Percentiles rank a stretch among this genome's conserved stretches.
Evolutionary conservation across 2,113 vertebrate genomes (phyloP).

Genomic region (Ictidomys tridecemlineatus): DNA sequence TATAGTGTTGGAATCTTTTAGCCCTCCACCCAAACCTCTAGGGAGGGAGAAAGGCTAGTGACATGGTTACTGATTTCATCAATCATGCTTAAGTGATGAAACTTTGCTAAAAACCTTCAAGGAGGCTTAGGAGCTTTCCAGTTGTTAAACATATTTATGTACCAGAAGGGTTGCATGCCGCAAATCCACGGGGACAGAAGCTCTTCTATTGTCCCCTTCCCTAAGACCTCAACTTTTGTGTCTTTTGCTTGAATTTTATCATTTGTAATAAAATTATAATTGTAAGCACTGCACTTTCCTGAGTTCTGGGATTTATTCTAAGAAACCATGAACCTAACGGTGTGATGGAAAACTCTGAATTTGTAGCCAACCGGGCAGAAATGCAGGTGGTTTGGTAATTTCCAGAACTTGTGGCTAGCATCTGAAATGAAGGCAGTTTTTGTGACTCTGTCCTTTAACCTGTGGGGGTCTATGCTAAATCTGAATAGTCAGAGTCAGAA

Average conservation of each 20-base stretch:
- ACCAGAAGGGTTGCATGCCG: not conserved
- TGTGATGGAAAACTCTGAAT: not conserved
- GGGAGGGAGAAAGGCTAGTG: not conserved
- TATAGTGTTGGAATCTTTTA: not conserved
- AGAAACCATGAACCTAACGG: not conserved
- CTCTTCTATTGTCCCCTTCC: not conserved
- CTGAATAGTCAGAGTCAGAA: not conserved
- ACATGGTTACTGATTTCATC: not conserved
- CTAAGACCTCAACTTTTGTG: not conserved
- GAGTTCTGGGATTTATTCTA: not conserved
- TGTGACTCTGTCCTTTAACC: not conserved
- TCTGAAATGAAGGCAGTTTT: not conserved
- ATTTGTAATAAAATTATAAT: constrained; percentile 5
- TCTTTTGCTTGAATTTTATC: not conserved
- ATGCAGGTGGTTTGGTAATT: not conserved
- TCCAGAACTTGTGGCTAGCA: not conserved
- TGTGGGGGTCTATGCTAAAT: not conserved
- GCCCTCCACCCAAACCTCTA: not conserved
- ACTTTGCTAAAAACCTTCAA: not conserved
- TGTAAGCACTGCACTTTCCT: not conserved
- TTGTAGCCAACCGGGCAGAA: not conserved
- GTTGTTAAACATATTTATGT: too few relatives aligned
- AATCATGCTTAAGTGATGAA: not conserved
- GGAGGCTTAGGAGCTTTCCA: not conserved
- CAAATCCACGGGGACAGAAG: not conserved